Conservation (phyloP, 2,888 invertebrate species). For the Carcina quercana region DNA sequence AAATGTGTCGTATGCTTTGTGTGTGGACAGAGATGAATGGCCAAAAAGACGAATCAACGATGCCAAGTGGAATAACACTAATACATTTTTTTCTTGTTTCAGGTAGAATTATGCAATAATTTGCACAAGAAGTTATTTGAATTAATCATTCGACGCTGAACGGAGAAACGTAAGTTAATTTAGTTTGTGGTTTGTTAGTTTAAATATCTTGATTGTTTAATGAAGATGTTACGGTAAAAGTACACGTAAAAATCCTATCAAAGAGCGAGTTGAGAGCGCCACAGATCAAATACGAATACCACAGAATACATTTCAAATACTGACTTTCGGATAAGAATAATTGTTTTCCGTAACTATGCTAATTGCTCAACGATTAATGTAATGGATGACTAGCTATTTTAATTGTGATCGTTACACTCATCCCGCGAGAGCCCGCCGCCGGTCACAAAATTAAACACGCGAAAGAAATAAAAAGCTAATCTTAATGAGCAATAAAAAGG, state of each 20-base stretch:
- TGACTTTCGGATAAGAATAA: background rate
- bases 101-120: constrained; percentile 75
- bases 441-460: constrained; percentile 24
- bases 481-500: constrained; percentile 57
- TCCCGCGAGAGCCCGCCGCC: constrained; percentile 7
- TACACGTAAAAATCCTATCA: too few species aligned
- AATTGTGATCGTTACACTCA: constrained; percentile 8
- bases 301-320: too few species aligned
- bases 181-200: too few species aligned
- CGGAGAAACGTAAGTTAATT: constrained; percentile 59
- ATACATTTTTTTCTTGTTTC: constrained; percentile 71
- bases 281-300: too few species aligned
- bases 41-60: background rate
- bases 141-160: constrained; percentile 40
- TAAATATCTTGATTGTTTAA: too few species aligned
- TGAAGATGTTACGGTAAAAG: too few species aligned
- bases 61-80: constrained; percentile 39
- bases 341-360: background rate
- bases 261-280: too few species aligned
- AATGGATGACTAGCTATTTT: constrained; percentile 5
- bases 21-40: background rate
- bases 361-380: constrained; percentile 4
- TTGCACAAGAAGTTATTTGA: constrained; percentile 64
- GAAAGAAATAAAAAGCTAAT: constrained; percentile 41
- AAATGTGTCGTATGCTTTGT: constrained; percentile 2